phyloP scores from a whole-genome alignment of 2,888 invertebrate species.

The Pomacea canaliculata region DNA sequence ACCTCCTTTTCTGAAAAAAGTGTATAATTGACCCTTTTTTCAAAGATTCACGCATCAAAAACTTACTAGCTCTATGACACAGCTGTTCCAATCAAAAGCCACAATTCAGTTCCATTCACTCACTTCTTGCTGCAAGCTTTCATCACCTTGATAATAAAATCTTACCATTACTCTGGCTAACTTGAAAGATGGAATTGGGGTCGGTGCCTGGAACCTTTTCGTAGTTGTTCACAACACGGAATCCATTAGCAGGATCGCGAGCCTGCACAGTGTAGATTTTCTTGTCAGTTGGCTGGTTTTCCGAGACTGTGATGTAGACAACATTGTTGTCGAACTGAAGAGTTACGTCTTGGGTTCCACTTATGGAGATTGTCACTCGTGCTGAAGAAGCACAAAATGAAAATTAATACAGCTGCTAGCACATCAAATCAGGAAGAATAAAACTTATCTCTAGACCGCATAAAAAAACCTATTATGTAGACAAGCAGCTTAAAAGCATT shows the following conservation, averaged over 20 bases:
- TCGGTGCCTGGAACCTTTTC: constrained; percentile 34
- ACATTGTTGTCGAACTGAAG: constrained; percentile 42
- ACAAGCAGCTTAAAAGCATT: no score
- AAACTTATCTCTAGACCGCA: no score
- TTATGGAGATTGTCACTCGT: constrained; percentile 43
- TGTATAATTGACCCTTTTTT: no score
- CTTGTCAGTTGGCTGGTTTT: constrained; percentile 29
- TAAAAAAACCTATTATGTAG: no score
- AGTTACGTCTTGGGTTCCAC: constrained; percentile 32
- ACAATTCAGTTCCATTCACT: no score
- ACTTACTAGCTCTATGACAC: no score
- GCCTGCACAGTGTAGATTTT: constrained; percentile 43
- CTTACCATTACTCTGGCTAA: constrained; percentile 36
- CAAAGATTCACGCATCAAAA: no score
- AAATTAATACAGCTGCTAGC: background rate
- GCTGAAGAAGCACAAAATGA: constrained; percentile 39
- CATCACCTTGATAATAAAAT: no score
- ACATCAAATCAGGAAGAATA: background rate
- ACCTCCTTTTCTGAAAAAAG: no score
- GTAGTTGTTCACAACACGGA: constrained; percentile 31
- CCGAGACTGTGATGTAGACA: constrained; percentile 32
- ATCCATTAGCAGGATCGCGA: constrained; percentile 38
- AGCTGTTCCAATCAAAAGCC: no score
- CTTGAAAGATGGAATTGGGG: constrained; percentile 35
- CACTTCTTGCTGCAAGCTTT: no score